These are phyloP conservation scores for Agrotis exclamationis DNA, from an alignment of 2,888 invertebrate genomes.

Conservation along the genomic window DNA sequence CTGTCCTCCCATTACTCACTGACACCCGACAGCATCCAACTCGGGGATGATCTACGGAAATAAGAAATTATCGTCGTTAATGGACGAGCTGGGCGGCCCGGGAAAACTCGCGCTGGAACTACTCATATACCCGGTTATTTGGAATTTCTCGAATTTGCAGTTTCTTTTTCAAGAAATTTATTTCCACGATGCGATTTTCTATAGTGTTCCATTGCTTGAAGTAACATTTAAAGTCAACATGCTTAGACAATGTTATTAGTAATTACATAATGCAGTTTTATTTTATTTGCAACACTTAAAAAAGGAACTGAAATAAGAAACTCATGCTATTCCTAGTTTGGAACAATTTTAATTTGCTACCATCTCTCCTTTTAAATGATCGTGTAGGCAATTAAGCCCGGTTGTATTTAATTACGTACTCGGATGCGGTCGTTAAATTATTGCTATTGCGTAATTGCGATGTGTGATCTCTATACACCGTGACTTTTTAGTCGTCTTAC, in stretches of 20 bases:
- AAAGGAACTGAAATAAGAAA: no score
- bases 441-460: not conserved
- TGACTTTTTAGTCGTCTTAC: no score
- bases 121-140: not conserved
- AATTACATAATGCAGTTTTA: no score
- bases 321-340: not conserved
- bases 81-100: not conserved
- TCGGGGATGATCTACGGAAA: slow-evolving; percentile 13
- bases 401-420: slow-evolving; percentile 2
- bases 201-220: not conserved
- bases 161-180: not conserved
- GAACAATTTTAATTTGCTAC: not conserved
- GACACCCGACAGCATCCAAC: slow-evolving; percentile 3
- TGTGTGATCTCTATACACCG: no score
- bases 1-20: slow-evolving; percentile 49
- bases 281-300: no score
- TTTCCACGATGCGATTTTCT: not conserved
- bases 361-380: not conserved
- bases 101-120: not conserved
- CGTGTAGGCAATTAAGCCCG: not conserved
- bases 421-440: not conserved
- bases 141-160: no score
- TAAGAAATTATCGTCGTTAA: slow-evolving; percentile 39
- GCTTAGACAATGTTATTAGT: no score
- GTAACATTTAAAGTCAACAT: no score